These are phyloP conservation scores for Gymnocypris eckloni DNA, from an alignment of 2,797 vertebrate genomes.

Conservation along the genomic window DNA sequence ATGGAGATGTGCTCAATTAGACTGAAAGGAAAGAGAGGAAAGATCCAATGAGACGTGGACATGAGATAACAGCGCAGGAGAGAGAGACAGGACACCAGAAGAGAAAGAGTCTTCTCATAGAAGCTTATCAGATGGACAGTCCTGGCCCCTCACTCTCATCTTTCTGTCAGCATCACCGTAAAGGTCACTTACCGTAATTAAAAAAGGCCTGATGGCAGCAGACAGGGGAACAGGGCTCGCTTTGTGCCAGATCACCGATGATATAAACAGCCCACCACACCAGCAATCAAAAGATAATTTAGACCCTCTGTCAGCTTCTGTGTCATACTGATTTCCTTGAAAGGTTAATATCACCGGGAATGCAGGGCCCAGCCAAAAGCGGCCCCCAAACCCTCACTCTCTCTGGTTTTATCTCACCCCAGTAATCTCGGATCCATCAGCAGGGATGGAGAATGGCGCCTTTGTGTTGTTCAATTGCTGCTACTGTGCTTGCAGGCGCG, in stretches of 20 bases:
- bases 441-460: slow-evolving; percentile 62
- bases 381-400: slow-evolving; percentile 35
- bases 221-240: slow-evolving; percentile 59
- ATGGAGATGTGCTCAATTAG: slow-evolving; percentile 32
- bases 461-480: slow-evolving; percentile 72
- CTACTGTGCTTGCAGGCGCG: slow-evolving; percentile 66
- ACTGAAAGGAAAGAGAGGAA: slow-evolving; percentile 30
- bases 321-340: slow-evolving; percentile 59
- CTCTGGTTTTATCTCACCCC: slow-evolving; percentile 49
- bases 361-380: slow-evolving; percentile 50
- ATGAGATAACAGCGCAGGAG: slow-evolving; percentile 45
- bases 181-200: slow-evolving; percentile 80
- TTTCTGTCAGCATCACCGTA: slow-evolving; percentile 76
- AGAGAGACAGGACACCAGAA: slow-evolving; percentile 34
- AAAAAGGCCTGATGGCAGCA: slow-evolving; percentile 78
- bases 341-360: slow-evolving; percentile 61
- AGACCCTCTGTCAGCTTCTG: slow-evolving; percentile 63
- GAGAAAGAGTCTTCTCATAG: slow-evolving; percentile 59
- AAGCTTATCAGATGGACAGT: slow-evolving; percentile 53
- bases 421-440: slow-evolving; percentile 51
- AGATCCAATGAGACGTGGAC: slow-evolving; percentile 35
- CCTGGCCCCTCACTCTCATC: slow-evolving; percentile 49
- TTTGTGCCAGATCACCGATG: slow-evolving; percentile 59
- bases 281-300: slow-evolving; percentile 65
- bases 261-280: slow-evolving; percentile 58